Evolutionary conservation across 2,113 vertebrate genomes (phyloP).

Genomic region (Micromys minutus): DNA sequence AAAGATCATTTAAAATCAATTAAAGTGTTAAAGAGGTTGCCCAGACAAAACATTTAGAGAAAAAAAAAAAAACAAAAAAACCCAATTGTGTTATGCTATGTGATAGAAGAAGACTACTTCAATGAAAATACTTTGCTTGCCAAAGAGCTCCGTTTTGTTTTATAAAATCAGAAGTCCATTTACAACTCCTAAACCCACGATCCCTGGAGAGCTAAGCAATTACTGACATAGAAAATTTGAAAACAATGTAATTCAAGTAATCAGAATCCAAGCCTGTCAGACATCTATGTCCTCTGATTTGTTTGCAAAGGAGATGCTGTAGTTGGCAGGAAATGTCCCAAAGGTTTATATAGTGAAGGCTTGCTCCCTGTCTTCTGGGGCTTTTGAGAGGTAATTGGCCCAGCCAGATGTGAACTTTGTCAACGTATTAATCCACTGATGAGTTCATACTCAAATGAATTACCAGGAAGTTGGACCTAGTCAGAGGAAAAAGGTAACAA

Average conservation of each 20-base stretch:
- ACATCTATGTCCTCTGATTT: background rate
- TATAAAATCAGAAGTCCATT: constrained; percentile 56
- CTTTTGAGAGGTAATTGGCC: background rate
- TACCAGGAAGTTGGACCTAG: background rate
- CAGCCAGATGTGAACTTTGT: background rate
- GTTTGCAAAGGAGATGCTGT: background rate
- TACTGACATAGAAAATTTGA: constrained; percentile 46
- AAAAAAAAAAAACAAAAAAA: background rate
- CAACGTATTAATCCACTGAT: background rate
- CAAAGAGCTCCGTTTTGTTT: constrained; percentile 68
- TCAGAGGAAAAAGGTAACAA: background rate
- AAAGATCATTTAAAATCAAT: constrained; percentile 55
- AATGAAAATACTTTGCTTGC: constrained; percentile 48
- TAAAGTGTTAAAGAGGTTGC: constrained; percentile 72
- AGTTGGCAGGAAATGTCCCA: background rate
- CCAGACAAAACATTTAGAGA: constrained; percentile 63
- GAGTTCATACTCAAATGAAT: background rate
- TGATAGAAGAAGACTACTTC: constrained; percentile 57
- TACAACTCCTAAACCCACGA: constrained; percentile 12
- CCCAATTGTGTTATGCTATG: constrained; percentile 61
- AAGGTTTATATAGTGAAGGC: background rate
- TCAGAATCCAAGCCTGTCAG: constrained; percentile 32
- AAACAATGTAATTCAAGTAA: constrained; percentile 44
- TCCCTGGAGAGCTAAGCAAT: constrained; percentile 32
- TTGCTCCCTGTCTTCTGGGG: background rate